Base-by-base conservation (phyloP, 2,113 vertebrate species). In the Regulus satrapa region DNA sequence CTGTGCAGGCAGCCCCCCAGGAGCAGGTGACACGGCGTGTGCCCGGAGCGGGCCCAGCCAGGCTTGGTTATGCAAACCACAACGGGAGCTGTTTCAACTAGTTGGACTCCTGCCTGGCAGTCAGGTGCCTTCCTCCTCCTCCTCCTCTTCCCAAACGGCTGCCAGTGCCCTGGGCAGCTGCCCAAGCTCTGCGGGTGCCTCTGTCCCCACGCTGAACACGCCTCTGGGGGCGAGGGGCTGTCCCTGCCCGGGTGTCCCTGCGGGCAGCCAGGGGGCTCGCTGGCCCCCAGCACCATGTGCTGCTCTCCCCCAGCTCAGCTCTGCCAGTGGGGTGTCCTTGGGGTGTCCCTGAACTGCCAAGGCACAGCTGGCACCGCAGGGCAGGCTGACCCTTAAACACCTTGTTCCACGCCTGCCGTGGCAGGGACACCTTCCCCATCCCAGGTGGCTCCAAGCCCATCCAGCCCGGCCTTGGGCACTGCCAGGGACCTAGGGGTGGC, bases 121-220 rank as follows among this genome's bases (percentile, higher is more conserved):
- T 92, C 89, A 97, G 95, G 88, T 93, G 92, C 92, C 85, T 89
- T 91, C 73, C 84, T 88, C 91, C 88, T 96, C 63, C 88, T 95
- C 56, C 75, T 84, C 62, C 55, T n/a, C 59, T 56, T 91, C 79
- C 71, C 1, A 38, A 69, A 88, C 0, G 5, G 54, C 84, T 89
- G 80, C 92, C 84, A 67, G 89, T 12, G 24, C 36, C 49, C 40
- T 15, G 8, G 76, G 67, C 82, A 85, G 85, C 93, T 79, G 94
- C 75, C 88, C 61, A 32, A 25, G 66, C 52, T 58, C 63, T 5
- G 10, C 0, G 20, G 59, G 55, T 71, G 52, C 62, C 63, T 64
- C 59, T 2, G 1, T 71, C 46, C 79, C 84, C 80, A 55, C 1
- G 0, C 68, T 46, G 56, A 34, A 34, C 34, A 36, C 2, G 0